Evolutionary conservation across 2,797 vertebrate species (phyloP), one percentile per base, ranked within the genome.

Genomic region (Pyrocephalus nanus): DNA sequence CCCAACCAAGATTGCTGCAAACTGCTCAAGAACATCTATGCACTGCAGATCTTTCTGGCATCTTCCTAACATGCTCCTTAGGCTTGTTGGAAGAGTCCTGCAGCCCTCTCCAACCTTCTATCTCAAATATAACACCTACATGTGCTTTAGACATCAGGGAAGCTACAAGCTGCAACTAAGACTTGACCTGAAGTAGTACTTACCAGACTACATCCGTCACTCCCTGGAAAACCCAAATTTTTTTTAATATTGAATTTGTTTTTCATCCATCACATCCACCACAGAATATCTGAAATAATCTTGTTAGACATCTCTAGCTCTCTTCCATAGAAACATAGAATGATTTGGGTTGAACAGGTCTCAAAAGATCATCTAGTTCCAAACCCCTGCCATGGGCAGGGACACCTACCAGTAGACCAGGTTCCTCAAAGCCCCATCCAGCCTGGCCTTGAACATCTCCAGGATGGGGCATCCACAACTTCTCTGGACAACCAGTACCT

Each of bases 41-140:
- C 23, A 26, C 42, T 55, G 45, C 42, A 38, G 32, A 58, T 12
- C 73, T 53, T 67, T 51, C 43, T 48, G 32, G 19, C 21, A 16
- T 43, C 61, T 62, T 62, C 43, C 40, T 64, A 32, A 40, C 14
- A 15, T 40, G 71, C 11, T 72, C 30, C 38, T 55, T 47, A 51
- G 30, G 23, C 11, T 38, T 34, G 20, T 15, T 30, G 47, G 51
- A 64, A 77, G 29, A 61, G 79, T 19, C 65, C n/a, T 60, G n/a
- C 2, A 1, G 62, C 61, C 36, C 15, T 3, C 9, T 60, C 34
- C 61, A 51, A 22, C 8, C 12, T 16, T 25, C 38, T 45, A 21
- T 27, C 58, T 3, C 0, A 75, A 72, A 61, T 15, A 61, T 30
- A n/a, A 3, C 25, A 32, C 40, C 30, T 54, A 26, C 2, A 0